A percentile compares a stretch with the other conserved stretches of the same genome.
phyloP scores from a whole-genome alignment of 1,140 invertebrate genomes.

The Heliconius melpomene region DNA sequence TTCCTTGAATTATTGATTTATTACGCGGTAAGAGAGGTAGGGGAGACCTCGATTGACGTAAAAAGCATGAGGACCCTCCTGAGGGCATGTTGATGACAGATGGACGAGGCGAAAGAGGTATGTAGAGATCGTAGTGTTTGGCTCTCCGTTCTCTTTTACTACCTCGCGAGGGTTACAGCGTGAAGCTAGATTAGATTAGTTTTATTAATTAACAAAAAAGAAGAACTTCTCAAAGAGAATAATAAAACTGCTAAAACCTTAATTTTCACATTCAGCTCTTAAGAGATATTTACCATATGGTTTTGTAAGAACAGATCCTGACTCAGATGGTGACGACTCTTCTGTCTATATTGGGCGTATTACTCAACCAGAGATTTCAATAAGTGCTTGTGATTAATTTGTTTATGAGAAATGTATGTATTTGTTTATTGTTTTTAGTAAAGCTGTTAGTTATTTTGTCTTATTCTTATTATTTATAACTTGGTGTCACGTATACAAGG shows the following conservation, averaged over 20 bases:
- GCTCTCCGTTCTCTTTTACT: too few species aligned
- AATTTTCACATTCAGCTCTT: not conserved
- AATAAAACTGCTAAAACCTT: not conserved
- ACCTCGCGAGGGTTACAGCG: too few species aligned
- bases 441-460: not conserved
- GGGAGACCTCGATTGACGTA: too few species aligned
- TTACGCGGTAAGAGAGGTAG: too few species aligned
- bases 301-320: conserved; percentile 30
- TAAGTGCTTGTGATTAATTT: conserved; percentile 27
- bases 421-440: conserved; percentile 15
- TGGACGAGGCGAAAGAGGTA: too few species aligned
- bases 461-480: not conserved
- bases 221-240: not conserved
- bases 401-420: conserved; percentile 11
- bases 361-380: conserved; percentile 56
- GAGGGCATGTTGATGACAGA: too few species aligned
- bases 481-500: not conserved
- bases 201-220: not conserved
- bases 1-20: not conserved
- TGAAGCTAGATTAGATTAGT: too few species aligned
- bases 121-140: too few species aligned
- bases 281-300: conserved; percentile 10
- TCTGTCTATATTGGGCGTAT: conserved; percentile 63
- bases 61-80: too few species aligned
- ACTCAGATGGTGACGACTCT: conserved; percentile 41